Conservation (phyloP, 2,797 vertebrate species). For the Lagorchestes hirsutus region DNA sequence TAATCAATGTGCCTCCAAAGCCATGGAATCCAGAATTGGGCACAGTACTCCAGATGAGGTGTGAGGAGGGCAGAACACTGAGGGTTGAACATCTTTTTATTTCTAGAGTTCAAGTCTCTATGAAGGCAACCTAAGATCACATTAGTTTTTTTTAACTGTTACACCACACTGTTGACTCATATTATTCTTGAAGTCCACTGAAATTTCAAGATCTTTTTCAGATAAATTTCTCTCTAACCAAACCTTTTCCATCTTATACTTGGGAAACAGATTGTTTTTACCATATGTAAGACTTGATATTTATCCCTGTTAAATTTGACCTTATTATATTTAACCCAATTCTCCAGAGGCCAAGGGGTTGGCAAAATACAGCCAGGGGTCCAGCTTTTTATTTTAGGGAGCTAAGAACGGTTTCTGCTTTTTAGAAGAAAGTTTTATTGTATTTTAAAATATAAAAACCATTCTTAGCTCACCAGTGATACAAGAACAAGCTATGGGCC, state of each 20-base stretch:
- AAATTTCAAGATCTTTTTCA: neutral
- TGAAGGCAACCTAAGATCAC: neutral
- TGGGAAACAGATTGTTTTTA: neutral
- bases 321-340: neutral
- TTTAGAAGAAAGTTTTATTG: neutral
- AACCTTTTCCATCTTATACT: neutral
- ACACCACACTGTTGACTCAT: neutral
- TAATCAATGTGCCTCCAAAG: neutral
- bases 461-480: neutral
- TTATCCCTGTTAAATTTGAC: neutral
- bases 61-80: neutral
- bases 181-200: neutral
- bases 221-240: neutral
- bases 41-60: neutral
- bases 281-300: neutral
- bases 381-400: neutral
- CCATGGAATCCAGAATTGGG: neutral
- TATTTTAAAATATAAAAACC: neutral
- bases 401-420: neutral
- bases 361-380: neutral
- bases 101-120: neutral
- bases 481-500: neutral
- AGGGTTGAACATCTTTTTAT: neutral
- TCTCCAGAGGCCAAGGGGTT: neutral
- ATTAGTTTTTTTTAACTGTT: neutral